phyloP scores from a whole-genome alignment of 64 coral and sea anemone species.

The Orbicella faveolata region DNA sequence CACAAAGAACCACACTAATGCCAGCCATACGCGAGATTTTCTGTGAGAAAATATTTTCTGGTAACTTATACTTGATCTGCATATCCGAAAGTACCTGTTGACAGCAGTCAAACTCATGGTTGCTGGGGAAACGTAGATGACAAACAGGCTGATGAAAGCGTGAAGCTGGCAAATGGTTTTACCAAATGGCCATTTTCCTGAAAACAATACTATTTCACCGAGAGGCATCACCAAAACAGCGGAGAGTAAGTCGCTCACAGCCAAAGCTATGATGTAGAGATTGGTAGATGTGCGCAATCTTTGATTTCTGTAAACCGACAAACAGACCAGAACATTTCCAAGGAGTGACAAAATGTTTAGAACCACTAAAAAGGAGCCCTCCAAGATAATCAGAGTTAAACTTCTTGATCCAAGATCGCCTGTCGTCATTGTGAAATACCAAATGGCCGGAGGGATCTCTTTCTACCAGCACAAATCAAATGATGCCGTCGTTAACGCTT shows the following conservation, averaged over 20 bases:
- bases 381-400: not conserved
- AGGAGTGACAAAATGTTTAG: constrained; percentile 10
- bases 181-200: constrained; percentile 11
- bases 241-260: constrained; percentile 7
- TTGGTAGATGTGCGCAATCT: constrained; percentile 12
- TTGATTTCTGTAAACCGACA: constrained; percentile 20
- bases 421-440: not conserved
- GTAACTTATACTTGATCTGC: constrained; percentile 5
- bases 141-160: constrained; percentile 29
- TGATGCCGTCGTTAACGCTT: no score
- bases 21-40: constrained; percentile 14
- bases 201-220: not conserved
- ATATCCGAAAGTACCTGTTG: constrained; percentile 25
- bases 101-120: constrained; percentile 29
- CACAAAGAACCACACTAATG: constrained; percentile 4
- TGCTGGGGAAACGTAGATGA: constrained; percentile 31
- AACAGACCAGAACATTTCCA: constrained; percentile 15
- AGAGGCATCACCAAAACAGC: constrained; percentile 31
- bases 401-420: constrained; percentile 20
- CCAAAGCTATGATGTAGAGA: constrained; percentile 30
- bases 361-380: not conserved
- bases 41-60: not conserved
- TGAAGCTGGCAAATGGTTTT: constrained; percentile 15
- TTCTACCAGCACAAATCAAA: no score
- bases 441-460: not conserved